Evolutionary conservation across 1,140 invertebrate genomes (phyloP).

Genomic region (Hycleus phaleratus): DNA sequence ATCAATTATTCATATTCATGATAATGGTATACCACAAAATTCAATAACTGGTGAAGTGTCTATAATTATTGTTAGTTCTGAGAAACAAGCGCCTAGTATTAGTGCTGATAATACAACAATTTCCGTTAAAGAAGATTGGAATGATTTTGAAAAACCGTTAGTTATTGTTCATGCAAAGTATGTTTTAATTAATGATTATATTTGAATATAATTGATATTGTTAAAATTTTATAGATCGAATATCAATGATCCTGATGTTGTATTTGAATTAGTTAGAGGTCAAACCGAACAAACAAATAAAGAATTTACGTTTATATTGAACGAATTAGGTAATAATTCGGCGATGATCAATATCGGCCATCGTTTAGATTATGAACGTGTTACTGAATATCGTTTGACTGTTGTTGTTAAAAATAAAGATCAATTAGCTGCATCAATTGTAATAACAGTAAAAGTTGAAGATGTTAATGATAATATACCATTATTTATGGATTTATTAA

Average conservation of each 20-base stretch:
- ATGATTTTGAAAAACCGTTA: slow-evolving; percentile 58
- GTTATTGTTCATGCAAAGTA: slow-evolving; percentile 60
- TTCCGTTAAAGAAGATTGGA: slow-evolving; percentile 64
- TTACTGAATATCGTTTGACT: slow-evolving; percentile 72
- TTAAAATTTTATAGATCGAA: slow-evolving; percentile 55
- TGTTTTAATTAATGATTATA: slow-evolving; percentile 36
- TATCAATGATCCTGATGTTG: slow-evolving; percentile 60
- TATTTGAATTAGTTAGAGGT: slow-evolving; percentile 72
- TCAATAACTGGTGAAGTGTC: slow-evolving; percentile 61
- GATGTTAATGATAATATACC: slow-evolving; percentile 88
- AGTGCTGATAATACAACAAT: slow-evolving; percentile 54
- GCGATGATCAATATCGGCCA: slow-evolving; percentile 66
- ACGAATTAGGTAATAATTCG: slow-evolving; percentile 41
- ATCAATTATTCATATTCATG: slow-evolving; percentile 52
- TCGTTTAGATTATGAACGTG: slow-evolving; percentile 73
- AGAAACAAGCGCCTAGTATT: slow-evolving; percentile 71
- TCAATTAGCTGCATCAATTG: slow-evolving; percentile 66
- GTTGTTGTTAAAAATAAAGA: slow-evolving; percentile 77
- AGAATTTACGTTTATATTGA: slow-evolving; percentile 65
- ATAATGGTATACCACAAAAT: slow-evolving; percentile 59
- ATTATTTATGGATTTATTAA: slow-evolving; percentile 66
- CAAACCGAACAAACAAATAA: slow-evolving; percentile 79
- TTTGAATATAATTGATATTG: not conserved
- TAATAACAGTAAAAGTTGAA: slow-evolving; percentile 65
- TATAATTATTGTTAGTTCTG: slow-evolving; percentile 77